Conservation (phyloP, 1,140 invertebrate genomes). For the Neoseiulus cucumeris region DNA sequence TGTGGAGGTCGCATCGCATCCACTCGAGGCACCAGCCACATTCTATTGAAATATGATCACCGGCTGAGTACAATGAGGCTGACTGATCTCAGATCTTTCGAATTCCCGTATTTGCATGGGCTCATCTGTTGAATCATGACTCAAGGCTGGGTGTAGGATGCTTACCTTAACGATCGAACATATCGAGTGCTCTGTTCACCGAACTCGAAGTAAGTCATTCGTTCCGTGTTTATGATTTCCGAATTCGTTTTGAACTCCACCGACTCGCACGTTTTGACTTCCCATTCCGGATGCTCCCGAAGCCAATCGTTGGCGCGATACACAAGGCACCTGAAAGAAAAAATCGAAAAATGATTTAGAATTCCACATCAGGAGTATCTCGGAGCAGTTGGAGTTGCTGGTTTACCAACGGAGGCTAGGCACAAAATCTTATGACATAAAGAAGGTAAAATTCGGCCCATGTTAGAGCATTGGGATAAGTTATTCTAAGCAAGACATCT, state of each 20-base stretch:
- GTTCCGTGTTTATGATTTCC: conserved; percentile 13
- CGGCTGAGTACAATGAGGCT: background rate
- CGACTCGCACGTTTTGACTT: conserved; percentile 19
- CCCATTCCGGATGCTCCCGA: conserved; percentile 15
- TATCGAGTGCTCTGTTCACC: conserved; percentile 12
- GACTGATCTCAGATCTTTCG: background rate
- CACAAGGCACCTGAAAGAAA: conserved; percentile 16
- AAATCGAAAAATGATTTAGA: background rate
- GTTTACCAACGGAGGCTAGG: too few relatives aligned
- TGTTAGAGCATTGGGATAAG: too few relatives aligned
- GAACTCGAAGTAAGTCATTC: conserved; percentile 18
- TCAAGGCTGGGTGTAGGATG: background rate
- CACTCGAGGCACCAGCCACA: conserved; percentile 15
- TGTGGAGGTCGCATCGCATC: background rate
- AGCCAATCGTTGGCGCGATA: conserved; percentile 19
- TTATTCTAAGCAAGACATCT: too few relatives aligned
- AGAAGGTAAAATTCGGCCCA: too few relatives aligned
- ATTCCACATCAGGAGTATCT: background rate
- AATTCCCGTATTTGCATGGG: background rate
- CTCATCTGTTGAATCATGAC: background rate
- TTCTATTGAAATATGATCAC: conserved; percentile 8
- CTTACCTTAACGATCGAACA: conserved; percentile 16
- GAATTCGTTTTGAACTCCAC: conserved; percentile 17
- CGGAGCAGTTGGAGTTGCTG: too few relatives aligned
- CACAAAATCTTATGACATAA: too few relatives aligned